Conservation (phyloP, 2,797 vertebrate genomes). For the Halcyon chelicuti region DNA sequence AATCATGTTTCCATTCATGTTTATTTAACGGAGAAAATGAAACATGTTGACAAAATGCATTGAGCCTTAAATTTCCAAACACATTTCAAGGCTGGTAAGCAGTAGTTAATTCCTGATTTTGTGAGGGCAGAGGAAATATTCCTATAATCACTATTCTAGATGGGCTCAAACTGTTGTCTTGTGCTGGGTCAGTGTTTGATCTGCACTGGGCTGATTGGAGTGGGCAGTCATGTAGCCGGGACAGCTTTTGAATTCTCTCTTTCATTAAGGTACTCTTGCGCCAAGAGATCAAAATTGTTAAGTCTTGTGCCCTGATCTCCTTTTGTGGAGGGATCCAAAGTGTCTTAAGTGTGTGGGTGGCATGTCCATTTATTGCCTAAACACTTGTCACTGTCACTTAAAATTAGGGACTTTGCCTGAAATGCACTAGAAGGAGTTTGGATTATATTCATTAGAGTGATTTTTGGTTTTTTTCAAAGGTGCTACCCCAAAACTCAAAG, state of each 20-base stretch:
- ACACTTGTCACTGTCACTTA: fast-evolving
- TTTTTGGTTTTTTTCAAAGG: neutral
- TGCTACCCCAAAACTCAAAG: neutral
- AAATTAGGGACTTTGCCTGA: neutral
- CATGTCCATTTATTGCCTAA: neutral
- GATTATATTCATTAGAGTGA: neutral
- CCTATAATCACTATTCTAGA: neutral
- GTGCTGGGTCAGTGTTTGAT: neutral
- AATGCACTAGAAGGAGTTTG: neutral
- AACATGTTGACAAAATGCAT: neutral
- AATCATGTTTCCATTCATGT: fast-evolving
- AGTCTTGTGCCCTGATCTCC: neutral
- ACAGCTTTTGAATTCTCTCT: neutral
- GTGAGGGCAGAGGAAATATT: neutral
- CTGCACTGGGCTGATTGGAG: neutral
- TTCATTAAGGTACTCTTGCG: neutral
- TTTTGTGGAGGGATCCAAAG: neutral
- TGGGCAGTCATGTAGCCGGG: neutral
- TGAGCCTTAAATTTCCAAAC: neutral
- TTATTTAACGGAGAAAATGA: neutral
- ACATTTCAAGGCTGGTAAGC: neutral
- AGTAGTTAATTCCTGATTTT: neutral
- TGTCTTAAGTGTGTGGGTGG: neutral
- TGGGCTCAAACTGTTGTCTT: neutral
- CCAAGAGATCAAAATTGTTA: neutral